phyloP scores from a whole-genome alignment of 2,113 vertebrate species.

The Sander vitreus region DNA sequence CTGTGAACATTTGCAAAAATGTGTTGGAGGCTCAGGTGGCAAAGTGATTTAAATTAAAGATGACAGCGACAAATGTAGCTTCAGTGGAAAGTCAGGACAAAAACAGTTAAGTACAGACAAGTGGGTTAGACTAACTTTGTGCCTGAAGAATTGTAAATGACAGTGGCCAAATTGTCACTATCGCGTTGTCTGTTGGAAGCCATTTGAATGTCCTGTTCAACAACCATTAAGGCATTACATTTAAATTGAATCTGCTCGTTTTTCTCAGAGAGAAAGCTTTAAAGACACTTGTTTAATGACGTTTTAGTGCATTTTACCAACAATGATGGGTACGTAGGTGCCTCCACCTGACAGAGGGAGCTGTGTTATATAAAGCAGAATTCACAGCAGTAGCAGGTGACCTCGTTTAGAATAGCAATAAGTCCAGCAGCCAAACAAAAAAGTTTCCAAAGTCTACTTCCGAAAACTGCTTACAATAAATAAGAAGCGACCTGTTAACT shows the following conservation, averaged over 20 bases:
- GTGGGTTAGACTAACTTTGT: slow-evolving; percentile 44
- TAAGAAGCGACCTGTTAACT: slow-evolving; percentile 5
- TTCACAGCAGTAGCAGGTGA: slow-evolving; percentile 55
- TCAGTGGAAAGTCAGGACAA: slow-evolving; percentile 17
- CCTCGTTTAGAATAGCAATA: slow-evolving; percentile 62
- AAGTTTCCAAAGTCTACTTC: slow-evolving; percentile 41
- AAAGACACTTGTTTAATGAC: slow-evolving; percentile 28
- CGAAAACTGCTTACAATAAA: slow-evolving; percentile 39
- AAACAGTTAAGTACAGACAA: slow-evolving; percentile 40
- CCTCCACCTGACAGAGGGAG: slow-evolving; percentile 58
- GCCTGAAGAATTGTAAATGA: slow-evolving; percentile 44
- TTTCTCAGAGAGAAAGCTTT: not conserved
- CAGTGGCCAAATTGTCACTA: slow-evolving; percentile 41
- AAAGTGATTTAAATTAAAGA: slow-evolving; percentile 51
- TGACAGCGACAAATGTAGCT: slow-evolving; percentile 39
- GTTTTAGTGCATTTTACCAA: slow-evolving; percentile 23
- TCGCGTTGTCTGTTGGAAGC: not conserved
- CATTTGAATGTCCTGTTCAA: slow-evolving; percentile 30
- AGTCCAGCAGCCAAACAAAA: slow-evolving; percentile 31
- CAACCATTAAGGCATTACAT: slow-evolving; percentile 55
- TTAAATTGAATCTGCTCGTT: slow-evolving; percentile 39
- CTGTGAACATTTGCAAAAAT: slow-evolving; percentile 21
- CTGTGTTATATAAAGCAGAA: slow-evolving; percentile 53
- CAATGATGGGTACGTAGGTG: slow-evolving; percentile 20
- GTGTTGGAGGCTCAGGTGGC: slow-evolving; percentile 21